Percentiles rank a stretch among this genome's conserved stretches.
Conservation (phyloP, 1,140 invertebrate species). For the Diplogasteroides magnus region DNA sequence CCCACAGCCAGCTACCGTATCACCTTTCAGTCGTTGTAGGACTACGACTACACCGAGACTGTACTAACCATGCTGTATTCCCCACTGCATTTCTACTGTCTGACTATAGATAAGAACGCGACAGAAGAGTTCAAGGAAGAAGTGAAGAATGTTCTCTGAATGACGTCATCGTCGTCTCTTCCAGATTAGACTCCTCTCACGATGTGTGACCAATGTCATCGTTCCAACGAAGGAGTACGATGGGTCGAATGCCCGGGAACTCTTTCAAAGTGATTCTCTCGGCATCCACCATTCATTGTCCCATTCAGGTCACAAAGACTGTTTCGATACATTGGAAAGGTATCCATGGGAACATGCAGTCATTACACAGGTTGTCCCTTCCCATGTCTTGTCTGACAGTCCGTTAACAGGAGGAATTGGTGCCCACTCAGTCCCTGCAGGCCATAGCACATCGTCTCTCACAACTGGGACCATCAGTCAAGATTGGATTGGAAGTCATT, state of each 20-base stretch:
- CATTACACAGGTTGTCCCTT: not conserved
- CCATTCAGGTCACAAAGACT: not conserved
- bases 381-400: not conserved
- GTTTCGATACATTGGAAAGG: not conserved
- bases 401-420: not conserved
- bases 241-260: not conserved
- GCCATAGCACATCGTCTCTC: not conserved
- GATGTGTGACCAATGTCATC: conserved; percentile 7
- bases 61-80: conserved; percentile 15
- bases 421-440: not conserved
- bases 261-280: not conserved
- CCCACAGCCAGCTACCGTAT: not conserved
- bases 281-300: not conserved
- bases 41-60: conserved; percentile 14
- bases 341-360: not conserved
- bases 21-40: not conserved
- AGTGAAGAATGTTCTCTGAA: not conserved
- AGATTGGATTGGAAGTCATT: not conserved
- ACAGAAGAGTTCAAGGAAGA: conserved; percentile 2
- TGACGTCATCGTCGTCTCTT: too few relatives aligned
- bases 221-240: conserved; percentile 5
- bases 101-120: not conserved
- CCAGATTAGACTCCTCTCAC: conserved; percentile 8
- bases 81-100: conserved; percentile 19
- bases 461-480: not conserved